phyloP scores from a whole-genome alignment of 1,140 invertebrate species.

The Calliphora vicina region DNA sequence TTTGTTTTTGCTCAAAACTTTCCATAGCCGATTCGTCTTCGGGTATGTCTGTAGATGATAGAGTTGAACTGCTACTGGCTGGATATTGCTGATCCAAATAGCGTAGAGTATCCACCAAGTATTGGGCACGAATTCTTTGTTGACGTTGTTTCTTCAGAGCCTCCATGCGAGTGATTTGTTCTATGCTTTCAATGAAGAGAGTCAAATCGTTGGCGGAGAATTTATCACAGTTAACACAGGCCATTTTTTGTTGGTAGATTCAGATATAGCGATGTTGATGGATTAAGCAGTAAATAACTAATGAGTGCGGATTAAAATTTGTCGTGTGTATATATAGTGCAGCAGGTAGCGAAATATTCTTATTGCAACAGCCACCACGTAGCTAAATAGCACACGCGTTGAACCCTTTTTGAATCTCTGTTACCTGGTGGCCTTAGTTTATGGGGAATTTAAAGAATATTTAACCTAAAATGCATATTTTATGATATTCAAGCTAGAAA shows the following conservation, averaged over 20 bases:
- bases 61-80: background rate
- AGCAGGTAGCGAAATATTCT: no score
- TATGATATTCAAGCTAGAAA: no score
- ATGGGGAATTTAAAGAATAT: no score
- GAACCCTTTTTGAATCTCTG: no score
- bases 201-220: background rate
- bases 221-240: background rate
- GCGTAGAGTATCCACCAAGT: background rate
- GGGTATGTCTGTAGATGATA: background rate
- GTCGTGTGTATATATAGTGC: no score
- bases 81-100: constrained; percentile 12
- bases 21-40: background rate
- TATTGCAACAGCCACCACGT: no score
- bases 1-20: background rate
- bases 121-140: background rate
- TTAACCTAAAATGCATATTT: no score
- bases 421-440: no score
- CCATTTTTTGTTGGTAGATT: background rate
- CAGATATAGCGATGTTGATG: background rate
- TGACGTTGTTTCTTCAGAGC: background rate
- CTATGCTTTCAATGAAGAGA: constrained; percentile 16
- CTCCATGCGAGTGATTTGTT: background rate
- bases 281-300: background rate
- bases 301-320: background rate
- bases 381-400: no score